Conservation (phyloP, 2,888 invertebrate genomes). For the Calliphora vomitoria region DNA sequence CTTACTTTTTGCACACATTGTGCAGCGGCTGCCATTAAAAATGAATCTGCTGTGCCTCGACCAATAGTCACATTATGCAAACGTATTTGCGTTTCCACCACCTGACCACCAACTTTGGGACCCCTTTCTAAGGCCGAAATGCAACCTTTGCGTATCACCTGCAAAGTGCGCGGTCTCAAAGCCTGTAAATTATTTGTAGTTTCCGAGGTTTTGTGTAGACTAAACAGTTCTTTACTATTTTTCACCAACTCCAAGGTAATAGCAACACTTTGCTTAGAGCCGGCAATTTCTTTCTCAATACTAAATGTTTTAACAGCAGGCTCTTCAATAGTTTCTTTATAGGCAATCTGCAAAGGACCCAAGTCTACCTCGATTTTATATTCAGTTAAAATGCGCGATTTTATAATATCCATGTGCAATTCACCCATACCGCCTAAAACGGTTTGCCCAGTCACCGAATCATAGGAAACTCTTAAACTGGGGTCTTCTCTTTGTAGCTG, state of each 20-base stretch:
- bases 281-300: slow-evolving; percentile 84
- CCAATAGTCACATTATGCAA: slow-evolving; percentile 91
- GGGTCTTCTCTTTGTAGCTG: slow-evolving; percentile 96
- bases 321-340: slow-evolving; percentile 89
- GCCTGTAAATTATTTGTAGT: slow-evolving; percentile 88
- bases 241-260: slow-evolving; percentile 83
- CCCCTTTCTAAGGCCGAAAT: slow-evolving; percentile 90
- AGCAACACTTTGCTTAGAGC: slow-evolving; percentile 82
- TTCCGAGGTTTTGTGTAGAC: slow-evolving; percentile 89
- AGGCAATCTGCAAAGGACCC: slow-evolving; percentile 96
- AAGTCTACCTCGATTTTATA: slow-evolving; percentile 96
- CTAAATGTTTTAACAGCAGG: slow-evolving; percentile 77
- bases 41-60: slow-evolving; percentile 91
- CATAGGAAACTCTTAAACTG: slow-evolving; percentile 90
- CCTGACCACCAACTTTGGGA: slow-evolving; percentile 93
- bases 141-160: slow-evolving; percentile 90
- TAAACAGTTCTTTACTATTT: slow-evolving; percentile 85
- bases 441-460: slow-evolving; percentile 94
- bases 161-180: slow-evolving; percentile 88
- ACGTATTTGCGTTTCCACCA: slow-evolving; percentile 90
- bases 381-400: slow-evolving; percentile 93
- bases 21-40: slow-evolving; percentile 92
- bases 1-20: slow-evolving; percentile 92
- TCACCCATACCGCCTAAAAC: slow-evolving; percentile 98
- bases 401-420: slow-evolving; percentile 96